Evolutionary conservation across 2,797 vertebrate genomes (phyloP).

Genomic region (Alca torda): DNA sequence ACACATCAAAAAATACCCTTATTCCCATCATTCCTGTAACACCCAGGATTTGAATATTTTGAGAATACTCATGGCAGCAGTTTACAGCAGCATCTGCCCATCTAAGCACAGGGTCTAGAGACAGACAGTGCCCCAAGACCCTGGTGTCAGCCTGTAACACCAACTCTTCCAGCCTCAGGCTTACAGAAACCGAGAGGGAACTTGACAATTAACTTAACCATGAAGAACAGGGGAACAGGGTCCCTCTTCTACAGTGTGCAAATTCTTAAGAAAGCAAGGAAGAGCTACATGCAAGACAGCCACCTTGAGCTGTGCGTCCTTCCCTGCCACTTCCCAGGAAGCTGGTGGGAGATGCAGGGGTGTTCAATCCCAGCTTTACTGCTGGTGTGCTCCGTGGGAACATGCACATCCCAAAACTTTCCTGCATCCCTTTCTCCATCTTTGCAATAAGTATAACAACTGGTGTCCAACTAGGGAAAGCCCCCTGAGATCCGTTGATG

Average conservation of each 20-base stretch:
- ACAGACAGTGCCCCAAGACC: neutral
- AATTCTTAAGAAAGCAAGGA: neutral
- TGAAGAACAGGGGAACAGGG: neutral
- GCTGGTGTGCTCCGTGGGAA: neutral
- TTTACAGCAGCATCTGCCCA: neutral
- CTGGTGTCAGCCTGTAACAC: neutral
- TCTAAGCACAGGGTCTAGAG: neutral
- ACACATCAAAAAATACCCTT: neutral
- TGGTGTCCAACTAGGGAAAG: neutral
- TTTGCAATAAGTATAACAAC: neutral
- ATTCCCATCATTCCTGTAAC: neutral
- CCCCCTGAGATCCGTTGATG: neutral
- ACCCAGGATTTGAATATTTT: neutral
- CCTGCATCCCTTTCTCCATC: neutral
- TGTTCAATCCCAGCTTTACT: neutral
- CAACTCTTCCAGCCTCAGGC: neutral
- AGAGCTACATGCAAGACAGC: neutral
- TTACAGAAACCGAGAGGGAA: neutral
- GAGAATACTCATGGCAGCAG: neutral
- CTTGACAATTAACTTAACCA: neutral
- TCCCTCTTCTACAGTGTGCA: neutral
- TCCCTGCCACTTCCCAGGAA: neutral
- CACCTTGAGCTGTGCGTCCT: fast-evolving
- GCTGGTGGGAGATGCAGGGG: neutral
- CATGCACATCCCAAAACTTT: neutral